Conservation (phyloP, 2,888 invertebrate species). For the Drosophila lacicola region DNA sequence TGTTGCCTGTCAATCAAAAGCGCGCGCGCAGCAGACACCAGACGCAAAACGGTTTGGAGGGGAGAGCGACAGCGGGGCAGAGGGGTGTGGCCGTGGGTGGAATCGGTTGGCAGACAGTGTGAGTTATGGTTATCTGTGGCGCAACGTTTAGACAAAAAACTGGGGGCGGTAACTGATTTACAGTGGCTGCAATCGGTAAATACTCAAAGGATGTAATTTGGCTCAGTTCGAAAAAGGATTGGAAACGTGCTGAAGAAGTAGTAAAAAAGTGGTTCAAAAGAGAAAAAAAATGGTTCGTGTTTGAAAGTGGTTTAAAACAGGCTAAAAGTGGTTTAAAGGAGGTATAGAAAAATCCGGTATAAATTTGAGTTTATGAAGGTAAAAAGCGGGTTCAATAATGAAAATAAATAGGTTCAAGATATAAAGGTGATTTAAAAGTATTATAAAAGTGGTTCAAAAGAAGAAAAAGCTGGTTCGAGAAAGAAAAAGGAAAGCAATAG, state of each 20-base stretch:
- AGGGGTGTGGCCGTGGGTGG: conserved; percentile 3
- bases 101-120: conserved; percentile 36
- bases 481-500: too few relatives aligned
- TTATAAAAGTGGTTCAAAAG: neutral
- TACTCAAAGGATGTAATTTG: conserved; percentile 7
- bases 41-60: neutral
- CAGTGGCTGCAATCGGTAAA: conserved; percentile 44
- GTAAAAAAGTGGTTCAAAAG: neutral
- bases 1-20: conserved; percentile 73
- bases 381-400: too few relatives aligned
- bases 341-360: too few relatives aligned
- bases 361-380: neutral
- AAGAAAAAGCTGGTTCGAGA: neutral
- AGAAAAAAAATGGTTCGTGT: neutral
- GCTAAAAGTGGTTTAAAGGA: neutral
- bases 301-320: neutral
- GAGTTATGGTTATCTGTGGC: conserved; percentile 62
- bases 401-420: neutral
- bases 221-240: neutral
- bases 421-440: neutral
- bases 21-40: conserved; percentile 65
- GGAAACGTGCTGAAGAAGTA: neutral
- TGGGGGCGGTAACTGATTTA: conserved; percentile 16
- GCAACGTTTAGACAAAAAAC: conserved; percentile 21
- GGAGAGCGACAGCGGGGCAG: neutral